A percentile compares a stretch with the other conserved stretches of the same genome.
Conservation (phyloP, 1,140 invertebrate genomes). For the Papilio helenus region DNA sequence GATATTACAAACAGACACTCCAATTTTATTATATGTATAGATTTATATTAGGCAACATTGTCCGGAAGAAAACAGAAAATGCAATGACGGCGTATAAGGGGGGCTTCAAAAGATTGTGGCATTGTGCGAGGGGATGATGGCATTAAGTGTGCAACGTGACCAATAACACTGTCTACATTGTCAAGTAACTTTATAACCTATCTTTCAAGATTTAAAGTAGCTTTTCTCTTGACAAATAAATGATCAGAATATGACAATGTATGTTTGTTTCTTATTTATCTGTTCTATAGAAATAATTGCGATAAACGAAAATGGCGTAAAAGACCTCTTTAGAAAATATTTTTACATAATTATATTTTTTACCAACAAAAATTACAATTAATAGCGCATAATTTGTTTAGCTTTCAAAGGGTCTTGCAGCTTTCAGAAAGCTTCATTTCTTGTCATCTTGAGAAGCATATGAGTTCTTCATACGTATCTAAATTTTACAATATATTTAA, state of each 20-base stretch:
- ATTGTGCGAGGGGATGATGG: conserved; percentile 13
- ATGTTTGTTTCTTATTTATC: neutral
- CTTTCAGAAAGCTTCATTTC: too few relatives aligned
- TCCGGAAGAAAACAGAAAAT: neutral
- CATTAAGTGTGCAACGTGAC: conserved; percentile 6
- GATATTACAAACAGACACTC: too few relatives aligned
- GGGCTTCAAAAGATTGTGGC: conserved; percentile 14
- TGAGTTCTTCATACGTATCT: too few relatives aligned
- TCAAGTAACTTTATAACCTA: neutral
- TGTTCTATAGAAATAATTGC: neutral
- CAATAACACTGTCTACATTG: neutral
- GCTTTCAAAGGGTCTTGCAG: too few relatives aligned
- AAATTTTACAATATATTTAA: too few relatives aligned
- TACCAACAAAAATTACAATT: too few relatives aligned
- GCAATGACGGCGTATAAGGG: neutral
- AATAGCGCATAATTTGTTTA: too few relatives aligned
- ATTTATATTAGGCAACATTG: neutral
- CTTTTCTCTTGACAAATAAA: neutral
- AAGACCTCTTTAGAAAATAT: neutral
- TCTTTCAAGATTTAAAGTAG: neutral
- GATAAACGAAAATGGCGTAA: neutral
- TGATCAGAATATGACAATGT: neutral
- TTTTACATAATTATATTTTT: neutral
- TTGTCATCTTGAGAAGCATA: too few relatives aligned
- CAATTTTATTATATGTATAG: too few relatives aligned